These are phyloP conservation scores for Petrocephalus schoutedeni DNA, from an alignment of 2,797 vertebrate genomes.

Conservation along the genomic window DNA sequence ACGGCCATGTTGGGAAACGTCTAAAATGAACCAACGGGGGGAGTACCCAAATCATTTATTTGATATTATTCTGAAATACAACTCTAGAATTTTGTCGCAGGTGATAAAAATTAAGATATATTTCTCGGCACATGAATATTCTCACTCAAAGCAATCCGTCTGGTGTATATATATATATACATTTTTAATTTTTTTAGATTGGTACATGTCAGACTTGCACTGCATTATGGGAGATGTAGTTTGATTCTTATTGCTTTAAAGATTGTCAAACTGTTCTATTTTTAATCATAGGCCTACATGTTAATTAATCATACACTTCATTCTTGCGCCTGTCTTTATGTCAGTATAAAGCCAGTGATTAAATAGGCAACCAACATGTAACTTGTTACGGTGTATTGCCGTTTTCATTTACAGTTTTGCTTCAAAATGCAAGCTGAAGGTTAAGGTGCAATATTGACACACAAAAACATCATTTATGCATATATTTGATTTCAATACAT, in stretches of 20 bases:
- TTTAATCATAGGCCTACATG: too few relatives aligned
- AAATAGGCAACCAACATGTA: background rate
- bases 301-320: background rate
- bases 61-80: background rate
- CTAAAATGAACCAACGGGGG: background rate
- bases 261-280: background rate
- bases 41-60: background rate
- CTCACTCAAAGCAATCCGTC: background rate
- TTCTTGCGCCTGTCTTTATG: background rate
- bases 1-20: background rate
- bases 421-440: background rate
- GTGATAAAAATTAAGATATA: background rate
- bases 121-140: background rate
- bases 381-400: background rate
- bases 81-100: background rate
- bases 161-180: background rate
- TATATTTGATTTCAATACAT: background rate
- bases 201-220: conserved; percentile 30
- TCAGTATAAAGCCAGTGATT: background rate
- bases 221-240: conserved; percentile 41
- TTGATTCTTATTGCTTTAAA: background rate
- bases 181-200: background rate
- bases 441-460: background rate
- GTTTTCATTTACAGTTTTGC: background rate
- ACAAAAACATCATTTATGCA: background rate